Base-by-base conservation (phyloP, 2,113 vertebrate genomes). In the Eubucco bourcierii region DNA sequence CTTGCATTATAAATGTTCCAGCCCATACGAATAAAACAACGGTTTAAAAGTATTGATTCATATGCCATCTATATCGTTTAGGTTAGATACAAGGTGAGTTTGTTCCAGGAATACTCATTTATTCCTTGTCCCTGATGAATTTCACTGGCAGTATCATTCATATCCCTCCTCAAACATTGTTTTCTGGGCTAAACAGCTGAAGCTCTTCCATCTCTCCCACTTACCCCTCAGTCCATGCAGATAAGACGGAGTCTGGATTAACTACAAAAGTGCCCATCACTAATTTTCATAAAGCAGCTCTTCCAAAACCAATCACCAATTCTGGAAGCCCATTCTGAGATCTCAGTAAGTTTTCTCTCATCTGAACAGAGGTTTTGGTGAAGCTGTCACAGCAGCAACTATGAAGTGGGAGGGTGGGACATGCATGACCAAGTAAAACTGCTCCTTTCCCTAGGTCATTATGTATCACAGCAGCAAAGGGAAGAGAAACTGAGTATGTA, bases 371-470 rank as follows among this genome's bases (percentile, higher is more conserved):
- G 50, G 29, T 65, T 58, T 33, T 3, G 1, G 16, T 53, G 37
- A 80, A 85, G 63, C 16, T 83, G 65, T 39, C 25, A 63, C 33
- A 56, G 52, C 15, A 83, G 27, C 23, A 72, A 44, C 44, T 20
- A 59, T 2, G 3, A 25, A 53, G 18, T 20, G 28, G 25, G 15
- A 74, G 41, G 9, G 5, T 29, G 52, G 58, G 29, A 25, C 59
- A 50, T 0, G 0, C 9, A 28, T 1, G 0, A 60, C 20, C 24
- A 44, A 28, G 19, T 12, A 47, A 10, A 34, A 56, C 0, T 0
- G 24, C 21, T 73, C 65, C 37, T 65, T 85, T 39, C 33, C 39
- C 41, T 27, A 41, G n/a, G 50, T 27, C 50, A 18, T 68, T 44
- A 47, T 23, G 31, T 41, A 24, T 21, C 39, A 16, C 1, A 0